phyloP scores from a whole-genome alignment of 2,113 vertebrate species.

The Cryptomyrus ogoouensis region DNA sequence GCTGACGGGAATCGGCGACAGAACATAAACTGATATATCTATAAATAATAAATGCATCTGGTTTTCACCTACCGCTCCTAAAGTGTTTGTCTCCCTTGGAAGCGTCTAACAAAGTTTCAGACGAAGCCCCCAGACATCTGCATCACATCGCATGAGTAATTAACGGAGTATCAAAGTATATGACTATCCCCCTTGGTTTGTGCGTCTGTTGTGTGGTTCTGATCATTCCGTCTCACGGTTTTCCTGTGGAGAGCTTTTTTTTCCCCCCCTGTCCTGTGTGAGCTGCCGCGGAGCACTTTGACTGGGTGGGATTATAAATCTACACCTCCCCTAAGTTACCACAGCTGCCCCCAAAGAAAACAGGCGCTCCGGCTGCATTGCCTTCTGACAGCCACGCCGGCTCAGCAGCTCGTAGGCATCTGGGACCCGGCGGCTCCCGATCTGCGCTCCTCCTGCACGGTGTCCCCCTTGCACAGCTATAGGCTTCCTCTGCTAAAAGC shows the following conservation, averaged over 20 bases:
- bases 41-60: slow-evolving; percentile 72
- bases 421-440: slow-evolving; percentile 36
- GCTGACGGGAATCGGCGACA: slow-evolving; percentile 64
- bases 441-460: neutral
- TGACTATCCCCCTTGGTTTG: slow-evolving; percentile 65
- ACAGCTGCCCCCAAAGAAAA: slow-evolving; percentile 62
- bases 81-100: slow-evolving; percentile 68
- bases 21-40: slow-evolving; percentile 61
- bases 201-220: slow-evolving; percentile 63
- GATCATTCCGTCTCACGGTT: slow-evolving; percentile 64
- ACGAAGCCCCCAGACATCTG: slow-evolving; percentile 72
- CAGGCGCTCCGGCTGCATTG: slow-evolving; percentile 54
- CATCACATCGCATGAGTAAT: slow-evolving; percentile 73
- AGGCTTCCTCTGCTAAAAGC: slow-evolving; percentile 37
- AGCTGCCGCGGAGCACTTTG: slow-evolving; percentile 56
- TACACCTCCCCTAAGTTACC: slow-evolving; percentile 67
- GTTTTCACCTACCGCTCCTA: slow-evolving; percentile 75
- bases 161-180: slow-evolving; percentile 70
- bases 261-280: slow-evolving; percentile 37
- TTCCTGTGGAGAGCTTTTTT: slow-evolving; percentile 60
- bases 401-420: slow-evolving; percentile 31
- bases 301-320: slow-evolving; percentile 72
- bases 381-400: slow-evolving; percentile 51
- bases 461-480: slow-evolving; percentile 23
- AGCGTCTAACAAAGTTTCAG: slow-evolving; percentile 68